Evolutionary conservation across 2,888 invertebrate genomes (phyloP), one percentile per base, ranked within the genome.

Genomic region (Heliconius sara): DNA sequence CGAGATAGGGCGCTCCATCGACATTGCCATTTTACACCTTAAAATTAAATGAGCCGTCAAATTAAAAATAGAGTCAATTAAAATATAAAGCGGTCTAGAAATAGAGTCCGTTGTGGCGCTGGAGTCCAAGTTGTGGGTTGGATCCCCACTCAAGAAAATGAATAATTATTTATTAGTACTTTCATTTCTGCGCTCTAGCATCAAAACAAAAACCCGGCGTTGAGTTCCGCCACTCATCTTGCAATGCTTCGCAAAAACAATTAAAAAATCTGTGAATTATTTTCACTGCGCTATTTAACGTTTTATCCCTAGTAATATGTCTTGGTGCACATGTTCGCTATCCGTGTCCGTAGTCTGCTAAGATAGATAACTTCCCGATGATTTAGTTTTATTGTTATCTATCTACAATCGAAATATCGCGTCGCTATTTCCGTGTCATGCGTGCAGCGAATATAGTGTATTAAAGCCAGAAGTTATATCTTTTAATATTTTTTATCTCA

Each of bases 341-440:
- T 89, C 92, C 91, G 85, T 89, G 86, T 87, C 87, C 88, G 89
- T 88, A 90, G 88, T 84, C 89, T 88, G 85, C 87, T 87, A 88
- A 93, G 93, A 94, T 92, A 94, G 92, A 95, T 94, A 94, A 94
- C 94, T 95, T 95, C 94, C 93, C 92, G 93, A 94, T 94, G 95
- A 94, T 94, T 95, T 95, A 93, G 90, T 95, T 95, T 95, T 95
- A 95, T 95, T 94, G 93, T 93, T 93, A 93, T 93, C 91, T 90
- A 87, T 93, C 90, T 90, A 87, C 89, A 89, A 90, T 92, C 89
- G 91, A 90, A 92, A 91, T 91, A 91, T 91, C 89, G 88, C 88
- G 86, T 84, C 88, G 83, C 82, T 85, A 82, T 81, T 83, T 84
- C 80, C 82, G 65, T 70, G 79, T 70, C 80, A 52, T 81, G 78